Conservation (phyloP, 2,888 invertebrate species). For the Operophtera brumata region DNA sequence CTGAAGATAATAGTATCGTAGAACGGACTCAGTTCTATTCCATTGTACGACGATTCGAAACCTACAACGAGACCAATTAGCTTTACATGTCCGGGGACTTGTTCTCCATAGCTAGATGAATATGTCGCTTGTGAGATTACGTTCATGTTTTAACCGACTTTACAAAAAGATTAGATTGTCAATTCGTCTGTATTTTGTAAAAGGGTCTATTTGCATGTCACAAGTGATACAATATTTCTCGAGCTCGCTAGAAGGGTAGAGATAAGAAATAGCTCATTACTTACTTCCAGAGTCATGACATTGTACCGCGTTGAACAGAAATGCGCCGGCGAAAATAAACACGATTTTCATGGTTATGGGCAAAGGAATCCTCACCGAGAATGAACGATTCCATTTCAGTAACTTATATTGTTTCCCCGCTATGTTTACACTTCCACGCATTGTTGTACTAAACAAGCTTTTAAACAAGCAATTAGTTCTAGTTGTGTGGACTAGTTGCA, state of each 20-base stretch:
- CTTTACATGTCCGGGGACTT: neutral
- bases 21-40: conserved; percentile 57
- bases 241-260: neutral
- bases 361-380: conserved; percentile 21
- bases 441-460: conserved; percentile 30
- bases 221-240: neutral
- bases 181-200: no score
- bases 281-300: conserved; percentile 60
- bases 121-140: neutral
- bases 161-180: no score
- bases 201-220: neutral
- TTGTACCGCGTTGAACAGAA: conserved; percentile 37
- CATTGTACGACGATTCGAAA: conserved; percentile 38
- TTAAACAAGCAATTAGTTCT: neutral
- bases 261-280: conserved; percentile 32
- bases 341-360: conserved; percentile 25
- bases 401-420: conserved; percentile 23
- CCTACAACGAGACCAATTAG: conserved; percentile 10
- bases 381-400: conserved; percentile 24
- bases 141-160: no score
- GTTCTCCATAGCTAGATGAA: neutral
- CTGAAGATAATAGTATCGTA: conserved; percentile 68
- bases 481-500: conserved; percentile 19
- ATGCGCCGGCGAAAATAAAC: conserved; percentile 20
- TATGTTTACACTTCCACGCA: conserved; percentile 24